Conservation (phyloP, 2,888 invertebrate species). For the Darwinula stevensoni region DNA sequence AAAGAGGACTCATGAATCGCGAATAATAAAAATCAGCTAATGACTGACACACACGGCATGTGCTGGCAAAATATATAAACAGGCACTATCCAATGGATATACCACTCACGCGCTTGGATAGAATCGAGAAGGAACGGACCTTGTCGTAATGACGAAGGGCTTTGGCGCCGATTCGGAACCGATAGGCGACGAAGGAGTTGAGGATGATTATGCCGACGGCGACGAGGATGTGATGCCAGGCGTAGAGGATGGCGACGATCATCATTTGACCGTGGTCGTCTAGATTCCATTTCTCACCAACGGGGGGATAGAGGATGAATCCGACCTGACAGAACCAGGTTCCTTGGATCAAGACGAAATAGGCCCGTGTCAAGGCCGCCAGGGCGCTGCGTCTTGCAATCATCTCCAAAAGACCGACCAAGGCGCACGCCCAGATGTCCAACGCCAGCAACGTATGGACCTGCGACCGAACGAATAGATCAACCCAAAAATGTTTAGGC, state of each 20-base stretch:
- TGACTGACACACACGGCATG: too few relatives aligned
- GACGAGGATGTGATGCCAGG: conserved; percentile 11
- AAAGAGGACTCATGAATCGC: too few relatives aligned
- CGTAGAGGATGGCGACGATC: conserved; percentile 16
- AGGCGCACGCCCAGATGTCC: conserved; percentile 13
- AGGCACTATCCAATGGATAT: too few relatives aligned
- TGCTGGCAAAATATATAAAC: too few relatives aligned
- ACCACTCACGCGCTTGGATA: too few relatives aligned
- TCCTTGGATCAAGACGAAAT: conserved; percentile 20
- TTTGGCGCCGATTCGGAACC: too few relatives aligned
- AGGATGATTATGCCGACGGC: conserved; percentile 9
- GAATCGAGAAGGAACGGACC: too few relatives aligned
- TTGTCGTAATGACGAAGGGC: too few relatives aligned
- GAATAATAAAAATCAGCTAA: too few relatives aligned
- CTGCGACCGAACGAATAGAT: conserved; percentile 9
- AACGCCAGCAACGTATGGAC: conserved; percentile 20
- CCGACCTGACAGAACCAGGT: conserved; percentile 23
- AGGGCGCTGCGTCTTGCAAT: conserved; percentile 14
- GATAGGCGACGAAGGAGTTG: too few relatives aligned
- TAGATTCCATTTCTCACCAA: conserved; percentile 14
- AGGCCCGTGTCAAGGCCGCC: conserved; percentile 15
- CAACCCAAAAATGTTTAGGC: too few relatives aligned
- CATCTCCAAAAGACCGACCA: conserved; percentile 16
- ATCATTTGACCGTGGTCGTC: conserved; percentile 17
- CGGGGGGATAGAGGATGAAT: conserved; percentile 20